Evolutionary conservation across 2,888 invertebrate species (phyloP).

Genomic region (Parascotia fuliginaria): DNA sequence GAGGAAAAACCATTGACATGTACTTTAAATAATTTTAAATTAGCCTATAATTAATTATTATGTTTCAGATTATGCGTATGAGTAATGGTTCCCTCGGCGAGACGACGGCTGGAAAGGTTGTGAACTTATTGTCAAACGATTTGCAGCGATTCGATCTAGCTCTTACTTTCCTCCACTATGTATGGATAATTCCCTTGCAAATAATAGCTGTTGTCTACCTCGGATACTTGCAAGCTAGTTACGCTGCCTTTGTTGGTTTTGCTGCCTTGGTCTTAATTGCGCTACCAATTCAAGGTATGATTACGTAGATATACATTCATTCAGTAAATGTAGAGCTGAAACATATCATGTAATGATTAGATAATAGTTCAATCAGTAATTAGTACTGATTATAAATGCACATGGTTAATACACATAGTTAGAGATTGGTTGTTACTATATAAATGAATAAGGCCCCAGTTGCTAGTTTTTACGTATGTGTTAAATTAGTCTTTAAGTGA

Average conservation of each 20-base stretch:
- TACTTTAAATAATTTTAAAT: too few relatives aligned
- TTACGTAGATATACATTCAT: background rate
- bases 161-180: slow-evolving; percentile 90
- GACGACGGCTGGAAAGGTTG: slow-evolving; percentile 94
- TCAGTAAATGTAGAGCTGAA: too few relatives aligned
- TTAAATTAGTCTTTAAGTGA: too few relatives aligned
- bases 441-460: too few relatives aligned
- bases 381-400: too few relatives aligned
- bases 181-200: slow-evolving; percentile 92
- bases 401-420: too few relatives aligned
- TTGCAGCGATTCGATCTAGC: slow-evolving; percentile 93
- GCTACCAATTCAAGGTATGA: slow-evolving; percentile 90
- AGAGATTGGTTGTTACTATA: too few relatives aligned
- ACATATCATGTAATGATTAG: too few relatives aligned
- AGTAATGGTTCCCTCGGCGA: slow-evolving; percentile 88
- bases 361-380: too few relatives aligned
- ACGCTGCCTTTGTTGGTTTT: slow-evolving; percentile 89
- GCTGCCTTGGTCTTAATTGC: slow-evolving; percentile 88
- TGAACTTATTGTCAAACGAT: slow-evolving; percentile 95
- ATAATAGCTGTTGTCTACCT: slow-evolving; percentile 89
- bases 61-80: slow-evolving; percentile 81
- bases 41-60: too few relatives aligned
- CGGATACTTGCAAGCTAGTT: slow-evolving; percentile 88
- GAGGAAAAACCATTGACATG: too few relatives aligned
- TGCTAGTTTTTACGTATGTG: too few relatives aligned